These are phyloP conservation scores for Emmelina monodactyla DNA, from an alignment of 2,888 invertebrate species.

Conservation along the genomic window DNA sequence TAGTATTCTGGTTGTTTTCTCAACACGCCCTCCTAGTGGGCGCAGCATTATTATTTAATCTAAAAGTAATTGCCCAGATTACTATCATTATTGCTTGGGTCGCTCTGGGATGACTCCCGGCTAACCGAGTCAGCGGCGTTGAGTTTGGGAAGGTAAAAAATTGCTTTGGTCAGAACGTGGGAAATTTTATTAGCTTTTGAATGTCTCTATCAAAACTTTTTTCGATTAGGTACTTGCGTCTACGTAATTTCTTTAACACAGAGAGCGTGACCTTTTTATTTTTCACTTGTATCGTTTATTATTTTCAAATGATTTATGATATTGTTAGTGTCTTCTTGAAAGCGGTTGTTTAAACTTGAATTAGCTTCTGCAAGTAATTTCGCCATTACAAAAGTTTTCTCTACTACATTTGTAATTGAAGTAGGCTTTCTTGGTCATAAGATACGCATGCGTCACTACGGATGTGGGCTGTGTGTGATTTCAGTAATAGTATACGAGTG, in stretches of 20 bases:
- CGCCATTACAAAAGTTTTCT: no score
- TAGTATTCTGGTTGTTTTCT: conserved; percentile 23
- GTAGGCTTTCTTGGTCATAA: no score
- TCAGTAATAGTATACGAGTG: conserved; percentile 29
- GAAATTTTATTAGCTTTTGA: conserved; percentile 35
- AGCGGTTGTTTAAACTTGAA: no score
- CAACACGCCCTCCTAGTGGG: conserved; percentile 28
- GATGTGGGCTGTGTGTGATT: no score
- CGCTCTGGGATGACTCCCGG: conserved; percentile 43
- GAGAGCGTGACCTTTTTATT: no score
- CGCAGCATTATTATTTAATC: conserved; percentile 38
- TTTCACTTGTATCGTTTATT: no score
- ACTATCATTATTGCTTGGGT: conserved; percentile 49
- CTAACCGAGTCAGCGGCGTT: conserved; percentile 27
- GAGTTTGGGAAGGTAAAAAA: conserved; percentile 27
- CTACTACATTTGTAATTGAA: no score
- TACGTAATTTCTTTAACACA: no score
- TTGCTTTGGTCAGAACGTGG: conserved; percentile 35
- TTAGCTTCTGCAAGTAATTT: no score
- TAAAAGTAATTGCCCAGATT: conserved; percentile 47
- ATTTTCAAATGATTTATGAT: no score
- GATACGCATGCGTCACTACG: conserved; percentile 41
- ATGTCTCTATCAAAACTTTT: conserved; percentile 31
- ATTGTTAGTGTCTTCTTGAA: no score
- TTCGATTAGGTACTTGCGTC: no score